Conservation (phyloP, 2,888 invertebrate species). For the Campoplex nolae region DNA sequence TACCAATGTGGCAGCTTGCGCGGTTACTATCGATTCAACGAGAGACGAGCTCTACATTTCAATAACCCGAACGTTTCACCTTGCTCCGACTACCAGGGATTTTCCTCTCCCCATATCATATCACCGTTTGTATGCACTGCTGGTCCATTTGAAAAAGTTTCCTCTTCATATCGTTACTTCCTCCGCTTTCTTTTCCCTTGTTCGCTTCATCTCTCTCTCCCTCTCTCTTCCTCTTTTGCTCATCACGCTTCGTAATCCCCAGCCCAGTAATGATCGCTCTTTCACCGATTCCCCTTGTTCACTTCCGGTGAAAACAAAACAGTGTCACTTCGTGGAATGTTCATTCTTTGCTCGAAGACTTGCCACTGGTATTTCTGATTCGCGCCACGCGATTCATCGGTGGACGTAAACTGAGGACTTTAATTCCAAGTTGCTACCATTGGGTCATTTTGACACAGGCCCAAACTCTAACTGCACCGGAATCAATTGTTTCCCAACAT, state of each 20-base stretch:
- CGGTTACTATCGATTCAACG: slow-evolving; percentile 79
- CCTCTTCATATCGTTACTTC: slow-evolving; percentile 56
- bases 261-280: slow-evolving; percentile 44
- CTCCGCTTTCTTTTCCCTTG: neutral
- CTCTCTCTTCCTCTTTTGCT: neutral
- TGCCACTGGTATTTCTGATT: neutral
- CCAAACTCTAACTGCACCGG: neutral
- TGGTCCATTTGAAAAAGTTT: slow-evolving; percentile 60
- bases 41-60: slow-evolving; percentile 80
- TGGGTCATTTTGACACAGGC: neutral
- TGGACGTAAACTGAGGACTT: neutral
- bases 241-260: neutral
- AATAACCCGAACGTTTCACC: slow-evolving; percentile 75
- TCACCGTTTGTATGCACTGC: slow-evolving; percentile 33
- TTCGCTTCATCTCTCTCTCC: neutral
- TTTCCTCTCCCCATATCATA: slow-evolving; percentile 39
- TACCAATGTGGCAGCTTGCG: slow-evolving; percentile 67
- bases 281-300: slow-evolving; percentile 23
- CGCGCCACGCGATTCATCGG: neutral
- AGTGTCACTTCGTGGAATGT: slow-evolving; percentile 27
- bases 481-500: no score
- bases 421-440: neutral
- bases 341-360: neutral
- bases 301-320: slow-evolving; percentile 42
- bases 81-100: slow-evolving; percentile 51